Conservation (phyloP, 2,113 vertebrate species). For the Psittacara wagleri region DNA sequence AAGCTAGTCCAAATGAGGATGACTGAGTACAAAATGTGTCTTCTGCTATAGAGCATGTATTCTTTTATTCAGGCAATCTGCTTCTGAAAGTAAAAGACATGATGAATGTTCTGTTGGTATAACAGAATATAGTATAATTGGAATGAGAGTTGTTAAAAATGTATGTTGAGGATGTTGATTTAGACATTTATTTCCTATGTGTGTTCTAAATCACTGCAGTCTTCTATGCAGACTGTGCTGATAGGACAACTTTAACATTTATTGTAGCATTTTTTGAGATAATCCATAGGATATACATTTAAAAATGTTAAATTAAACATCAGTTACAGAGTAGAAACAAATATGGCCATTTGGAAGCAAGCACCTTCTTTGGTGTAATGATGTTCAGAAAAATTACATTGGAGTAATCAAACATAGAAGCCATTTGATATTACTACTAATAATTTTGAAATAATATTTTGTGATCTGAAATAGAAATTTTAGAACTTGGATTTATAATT, state of each 20-base stretch:
- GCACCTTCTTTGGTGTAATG: not conserved
- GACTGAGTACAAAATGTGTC: not conserved
- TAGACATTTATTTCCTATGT: not conserved
- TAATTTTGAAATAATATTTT: not conserved
- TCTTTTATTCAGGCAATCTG: not conserved
- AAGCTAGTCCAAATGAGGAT: not conserved
- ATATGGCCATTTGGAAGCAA: not conserved
- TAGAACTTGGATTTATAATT: not conserved
- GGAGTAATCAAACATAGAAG: not conserved
- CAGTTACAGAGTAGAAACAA: not conserved
- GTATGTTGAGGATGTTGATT: not conserved
- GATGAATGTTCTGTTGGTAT: not conserved
- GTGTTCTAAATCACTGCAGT: not conserved
- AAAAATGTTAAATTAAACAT: not conserved
- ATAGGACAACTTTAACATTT: not conserved
- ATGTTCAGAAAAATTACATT: not conserved
- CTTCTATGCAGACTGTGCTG: not conserved
- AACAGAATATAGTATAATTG: not conserved
- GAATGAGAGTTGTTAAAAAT: not conserved
- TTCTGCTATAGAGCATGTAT: not conserved
- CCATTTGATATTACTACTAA: not conserved
- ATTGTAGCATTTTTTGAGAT: not conserved
- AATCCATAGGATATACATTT: not conserved
- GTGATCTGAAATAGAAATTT: not conserved
- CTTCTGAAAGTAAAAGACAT: not conserved